Base-by-base conservation (phyloP, 2,797 vertebrate genomes). In the Ficedula albicollis region DNA sequence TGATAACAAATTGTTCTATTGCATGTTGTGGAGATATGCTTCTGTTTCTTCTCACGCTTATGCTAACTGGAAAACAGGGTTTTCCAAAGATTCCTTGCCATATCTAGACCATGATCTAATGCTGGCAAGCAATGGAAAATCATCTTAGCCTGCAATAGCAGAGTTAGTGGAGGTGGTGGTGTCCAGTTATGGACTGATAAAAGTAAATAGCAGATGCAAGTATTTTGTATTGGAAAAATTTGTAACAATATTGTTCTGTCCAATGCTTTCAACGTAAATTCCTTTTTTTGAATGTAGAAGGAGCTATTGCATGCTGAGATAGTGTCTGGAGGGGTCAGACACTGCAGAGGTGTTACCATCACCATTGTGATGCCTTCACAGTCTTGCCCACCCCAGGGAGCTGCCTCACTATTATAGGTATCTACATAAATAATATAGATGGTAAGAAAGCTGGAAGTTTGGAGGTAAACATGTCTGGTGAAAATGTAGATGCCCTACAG, bases 21-120 rank as follows among this genome's bases (percentile, higher is more conserved):
- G 26, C 62, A 2, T 74, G 43, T 87, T 95, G 89, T 83, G 56
- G 38, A 79, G 30, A 22, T 54, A 5, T 36, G 70, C 63, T 96
- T 87, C 92, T 95, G 68, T 83, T 96, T 95, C 60, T 78, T 90
- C 62, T 92, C 91, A 87, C 0, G 0, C 77, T 93, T 83, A 52
- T 7, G 6, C 56, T 80, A 68, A 68, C 72, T 72, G 64, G 39
- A 87, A 93, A 85, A 64, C 5, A 6, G 13, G 15, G 8, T 75
- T 66, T 78, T 88, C 94, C 79, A 60, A 78, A 87, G 72, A 85
- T 74, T 86, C 73, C 63, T 88, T 64, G 73, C 58, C 41, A 13
- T 87, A 79, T 80, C 81, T 92, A 64, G 62, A 70, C 87, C 49
- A 36, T 92, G 69, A 90, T 93, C 86, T 93, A 87, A 91, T 74